Conservation (phyloP, 23 tunicate genomes). For the Halocynthia aurantium region DNA sequence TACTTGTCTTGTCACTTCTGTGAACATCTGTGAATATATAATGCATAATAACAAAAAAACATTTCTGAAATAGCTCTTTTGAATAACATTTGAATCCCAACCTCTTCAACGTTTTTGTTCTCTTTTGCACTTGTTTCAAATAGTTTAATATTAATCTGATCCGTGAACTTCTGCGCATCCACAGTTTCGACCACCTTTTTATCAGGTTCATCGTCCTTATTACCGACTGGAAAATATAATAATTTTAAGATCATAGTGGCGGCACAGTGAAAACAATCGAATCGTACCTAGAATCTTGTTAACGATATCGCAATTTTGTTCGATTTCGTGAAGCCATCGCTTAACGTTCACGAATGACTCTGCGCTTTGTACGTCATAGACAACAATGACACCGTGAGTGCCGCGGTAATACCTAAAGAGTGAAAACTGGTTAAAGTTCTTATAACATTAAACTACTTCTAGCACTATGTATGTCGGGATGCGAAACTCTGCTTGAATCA, state of each 20-base stretch:
- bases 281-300: conserved; percentile 73
- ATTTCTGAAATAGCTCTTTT: neutral
- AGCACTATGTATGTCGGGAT: too few species aligned
- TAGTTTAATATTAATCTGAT: conserved; percentile 62
- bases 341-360: conserved; percentile 95
- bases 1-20: conserved; percentile 97
- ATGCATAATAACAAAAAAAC: neutral
- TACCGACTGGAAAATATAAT: conserved; percentile 46
- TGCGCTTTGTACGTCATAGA: conserved; percentile 91
- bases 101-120: conserved; percentile 97
- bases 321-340: conserved; percentile 95
- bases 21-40: conserved; percentile 79
- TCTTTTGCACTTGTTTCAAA: conserved; percentile 99
- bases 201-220: conserved; percentile 83
- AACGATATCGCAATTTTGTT: conserved; percentile 95
- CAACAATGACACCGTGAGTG: conserved; percentile 99
- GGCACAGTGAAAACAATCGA: neutral
- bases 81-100: neutral
- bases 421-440: neutral
- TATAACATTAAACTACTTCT: too few species aligned
- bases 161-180: conserved; percentile 86
- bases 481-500: neutral
- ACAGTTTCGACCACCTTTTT: conserved; percentile 87
- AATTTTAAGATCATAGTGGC: neutral
- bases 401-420: conserved; percentile 86